Evolutionary conservation across 1,140 invertebrate species (phyloP), one percentile per base, ranked within the genome.

Genomic region (Leptinotarsa defecta): DNA sequence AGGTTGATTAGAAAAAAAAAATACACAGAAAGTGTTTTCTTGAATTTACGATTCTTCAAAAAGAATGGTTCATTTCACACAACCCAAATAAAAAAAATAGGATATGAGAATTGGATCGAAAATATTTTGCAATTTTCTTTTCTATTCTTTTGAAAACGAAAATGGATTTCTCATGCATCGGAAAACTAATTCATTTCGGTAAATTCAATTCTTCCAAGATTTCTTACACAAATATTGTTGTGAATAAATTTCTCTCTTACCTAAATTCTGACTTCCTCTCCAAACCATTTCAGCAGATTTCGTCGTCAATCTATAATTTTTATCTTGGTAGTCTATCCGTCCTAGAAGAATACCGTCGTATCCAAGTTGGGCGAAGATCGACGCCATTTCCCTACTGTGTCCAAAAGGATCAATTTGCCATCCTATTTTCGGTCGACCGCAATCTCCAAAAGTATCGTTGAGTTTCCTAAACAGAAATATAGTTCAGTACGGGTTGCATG

Each of bases 321-420:
- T 93, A 82, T 95, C 94, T 81, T 92, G 89, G 84, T 94, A 92
- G 83, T 96, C 94, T 43, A 95, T 88, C 72, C 94, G 87, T 22
- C 91, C 93, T 84, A 93, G 88, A 82, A 93, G 92, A 15, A 93
- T 15, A 17, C 92, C 93, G 86, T 95, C 92, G 83, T 90, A 95
- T 0, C 90, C 90, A 82, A 91, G 86, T 75, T 91, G 90, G 17
- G 92, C 90, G 83, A 93, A 90, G 13, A 94, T 84, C 1, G 91
- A 92, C 0, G 92, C 91, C 84, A 89, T 88, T 82, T 94, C 93
- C 62, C 90, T 83, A 1, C 91, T 91, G 82, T 94, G 93, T 6
- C 93, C 93, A 81, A 94, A 94, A 3, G 92, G 91, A 85, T 91
- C 90, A 57, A 94, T 93, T 83, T 94, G 93, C 93, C 93, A 94